These are phyloP conservation scores for Channallabes apus DNA, from an alignment of 2,797 vertebrate species.

Conservation along the genomic window DNA sequence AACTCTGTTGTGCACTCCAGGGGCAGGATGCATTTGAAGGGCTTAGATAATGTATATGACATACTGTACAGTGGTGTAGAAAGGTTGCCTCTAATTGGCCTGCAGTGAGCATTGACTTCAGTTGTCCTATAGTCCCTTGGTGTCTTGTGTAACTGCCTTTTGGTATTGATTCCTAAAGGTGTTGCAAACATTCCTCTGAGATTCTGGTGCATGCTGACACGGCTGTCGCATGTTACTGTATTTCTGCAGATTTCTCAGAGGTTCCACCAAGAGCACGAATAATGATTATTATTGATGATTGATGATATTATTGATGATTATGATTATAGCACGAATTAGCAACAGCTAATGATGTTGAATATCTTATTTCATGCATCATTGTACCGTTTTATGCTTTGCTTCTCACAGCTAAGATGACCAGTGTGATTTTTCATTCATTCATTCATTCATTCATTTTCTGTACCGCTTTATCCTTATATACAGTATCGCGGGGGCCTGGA, in stretches of 20 bases:
- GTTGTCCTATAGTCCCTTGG: neutral
- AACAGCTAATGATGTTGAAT: neutral
- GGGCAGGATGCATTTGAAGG: slow-evolving; percentile 60
- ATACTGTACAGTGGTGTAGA: slow-evolving; percentile 55
- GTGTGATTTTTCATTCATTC: too few relatives aligned
- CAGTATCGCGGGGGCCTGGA: too few relatives aligned
- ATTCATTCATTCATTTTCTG: too few relatives aligned
- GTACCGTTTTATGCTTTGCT: neutral
- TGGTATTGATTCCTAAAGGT: neutral
- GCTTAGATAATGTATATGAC: slow-evolving; percentile 58
- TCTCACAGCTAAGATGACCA: neutral
- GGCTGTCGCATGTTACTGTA: too few relatives aligned
- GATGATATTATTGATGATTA: too few relatives aligned
- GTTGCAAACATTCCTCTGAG: neutral
- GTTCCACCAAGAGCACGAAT: too few relatives aligned
- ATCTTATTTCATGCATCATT: neutral
- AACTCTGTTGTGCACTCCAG: slow-evolving; percentile 56
- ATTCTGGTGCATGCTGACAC: neutral
- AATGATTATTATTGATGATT: too few relatives aligned
- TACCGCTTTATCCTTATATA: too few relatives aligned
- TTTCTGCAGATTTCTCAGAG: neutral
- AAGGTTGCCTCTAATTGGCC: slow-evolving; percentile 59
- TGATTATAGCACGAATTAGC: too few relatives aligned
- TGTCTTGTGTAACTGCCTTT: neutral
- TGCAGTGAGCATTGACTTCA: neutral